Base-by-base conservation (phyloP, 1,140 invertebrate genomes). In the Lasioglossum baleicum region DNA sequence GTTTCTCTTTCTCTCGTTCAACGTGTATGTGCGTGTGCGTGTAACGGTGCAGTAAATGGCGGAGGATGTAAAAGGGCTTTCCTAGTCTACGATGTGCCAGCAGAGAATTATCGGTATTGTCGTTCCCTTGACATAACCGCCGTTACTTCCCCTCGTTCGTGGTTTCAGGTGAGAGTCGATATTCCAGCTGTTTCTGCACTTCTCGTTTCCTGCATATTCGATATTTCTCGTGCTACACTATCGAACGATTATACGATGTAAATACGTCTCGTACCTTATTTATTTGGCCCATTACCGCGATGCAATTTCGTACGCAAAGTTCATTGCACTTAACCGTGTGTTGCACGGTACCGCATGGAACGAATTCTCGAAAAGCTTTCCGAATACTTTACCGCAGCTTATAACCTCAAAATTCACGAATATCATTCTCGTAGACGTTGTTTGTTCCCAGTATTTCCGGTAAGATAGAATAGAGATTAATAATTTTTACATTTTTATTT, bases 101-200 rank as follows among this genome's bases (percentile, higher is more conserved):
- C 48, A 22, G 40, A 61, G 51, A 73, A 48, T 80, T 75, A 61
- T 75, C 64, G 71, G 71, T 67, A 67, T 61, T 67, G 77, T 80
- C 77, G 71, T 75, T 48, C 42, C 79, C 69, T 71, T 85, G 83
- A 85, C 83, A 85, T 85, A 85, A 85, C 73, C 83, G 74, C 31
- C 69, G 82, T 85, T 81, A 77, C 75, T 81, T 84, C n/a, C 60
- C 73, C 73, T 66, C 65, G 68, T 73, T 61, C 78, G 58, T 56
- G 40, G 83, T 73, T 81, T 76, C 79, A 73, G 81, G 72, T 70
- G 63, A 60, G 48, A 81, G 64, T 11, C 2, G 44, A 48, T 53
- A 83, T 78, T 73, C 84, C 69, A 22, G n/a, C n/a, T n/a, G n/a
- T n/a, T n/a, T n/a, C n/a, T n/a, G n/a, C n/a, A n/a, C n/a, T n/a